A percentile compares a stretch with the other conserved stretches of the same genome.
Evolutionary conservation across 2,797 vertebrate genomes (phyloP).

Genomic region (Sebastiscus albofasciatus): DNA sequence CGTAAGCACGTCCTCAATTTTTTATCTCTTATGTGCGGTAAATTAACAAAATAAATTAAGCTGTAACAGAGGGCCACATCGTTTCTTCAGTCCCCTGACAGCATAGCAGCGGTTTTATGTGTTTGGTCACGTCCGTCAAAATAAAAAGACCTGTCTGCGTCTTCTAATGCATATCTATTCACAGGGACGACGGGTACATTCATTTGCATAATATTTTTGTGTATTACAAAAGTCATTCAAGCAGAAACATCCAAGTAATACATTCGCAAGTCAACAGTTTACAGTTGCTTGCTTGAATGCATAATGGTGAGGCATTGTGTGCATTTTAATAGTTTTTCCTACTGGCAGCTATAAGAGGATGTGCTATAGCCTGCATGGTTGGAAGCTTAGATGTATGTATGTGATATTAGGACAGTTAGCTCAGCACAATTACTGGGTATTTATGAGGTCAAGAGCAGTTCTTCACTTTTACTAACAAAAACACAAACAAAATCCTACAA

Average conservation of each 20-base stretch:
- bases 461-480: neutral
- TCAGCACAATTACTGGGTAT: neutral
- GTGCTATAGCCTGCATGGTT: neutral
- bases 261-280: slow-evolving; percentile 15
- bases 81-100: neutral
- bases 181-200: neutral
- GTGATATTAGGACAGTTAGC: neutral
- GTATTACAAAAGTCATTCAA: slow-evolving; percentile 30
- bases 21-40: slow-evolving; percentile 14
- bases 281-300: slow-evolving; percentile 20
- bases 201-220: slow-evolving; percentile 51
- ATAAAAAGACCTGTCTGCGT: slow-evolving; percentile 2
- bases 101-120: neutral
- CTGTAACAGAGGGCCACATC: neutral
- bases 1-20: neutral
- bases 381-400: neutral
- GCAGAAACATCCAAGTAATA: slow-evolving; percentile 39
- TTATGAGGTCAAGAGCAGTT: neutral
- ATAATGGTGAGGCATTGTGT: neutral
- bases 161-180: slow-evolving; percentile 26
- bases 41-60: no score
- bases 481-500: neutral
- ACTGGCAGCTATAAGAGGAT: neutral
- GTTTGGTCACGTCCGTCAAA: slow-evolving; percentile 15
- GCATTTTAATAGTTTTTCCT: slow-evolving; percentile 1